These are phyloP conservation scores for Noctua comes DNA, from an alignment of 2,888 invertebrate genomes.

Conservation along the genomic window DNA sequence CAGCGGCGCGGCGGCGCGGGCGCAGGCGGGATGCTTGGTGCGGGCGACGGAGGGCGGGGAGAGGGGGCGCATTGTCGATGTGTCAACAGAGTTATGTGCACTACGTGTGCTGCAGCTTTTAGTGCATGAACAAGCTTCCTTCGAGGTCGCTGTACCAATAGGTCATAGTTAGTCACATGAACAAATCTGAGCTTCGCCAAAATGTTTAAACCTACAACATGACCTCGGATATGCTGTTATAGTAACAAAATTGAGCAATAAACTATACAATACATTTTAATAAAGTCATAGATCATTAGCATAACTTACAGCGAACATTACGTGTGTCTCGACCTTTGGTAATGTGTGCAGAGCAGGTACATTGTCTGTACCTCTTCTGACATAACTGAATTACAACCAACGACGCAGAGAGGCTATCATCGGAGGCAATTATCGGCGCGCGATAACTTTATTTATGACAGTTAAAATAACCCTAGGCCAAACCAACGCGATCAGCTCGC, in stretches of 20 bases:
- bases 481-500: no score
- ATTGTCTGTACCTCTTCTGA: not conserved
- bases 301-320: not conserved
- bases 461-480: not conserved
- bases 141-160: slow-evolving; percentile 11
- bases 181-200: not conserved
- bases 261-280: not conserved
- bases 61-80: slow-evolving; percentile 14
- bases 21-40: not conserved
- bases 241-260: not conserved
- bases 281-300: not conserved
- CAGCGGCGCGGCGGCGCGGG: not conserved
- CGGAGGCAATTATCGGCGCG: slow-evolving; percentile 4
- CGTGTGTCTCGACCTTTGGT: not conserved
- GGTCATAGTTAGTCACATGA: slow-evolving; percentile 13
- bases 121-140: slow-evolving; percentile 1
- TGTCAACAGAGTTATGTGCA: slow-evolving; percentile 23
- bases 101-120: not conserved
- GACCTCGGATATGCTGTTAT: not conserved
- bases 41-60: not conserved
- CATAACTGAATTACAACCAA: slow-evolving; percentile 2
- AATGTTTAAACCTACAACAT: not conserved
- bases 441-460: slow-evolving; percentile 1
- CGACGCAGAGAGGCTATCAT: not conserved
- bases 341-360: not conserved